Percentiles rank a stretch among this genome's conserved stretches.
Evolutionary conservation across 2,797 vertebrate genomes (phyloP).

Genomic region (Sphenodon punctatus): DNA sequence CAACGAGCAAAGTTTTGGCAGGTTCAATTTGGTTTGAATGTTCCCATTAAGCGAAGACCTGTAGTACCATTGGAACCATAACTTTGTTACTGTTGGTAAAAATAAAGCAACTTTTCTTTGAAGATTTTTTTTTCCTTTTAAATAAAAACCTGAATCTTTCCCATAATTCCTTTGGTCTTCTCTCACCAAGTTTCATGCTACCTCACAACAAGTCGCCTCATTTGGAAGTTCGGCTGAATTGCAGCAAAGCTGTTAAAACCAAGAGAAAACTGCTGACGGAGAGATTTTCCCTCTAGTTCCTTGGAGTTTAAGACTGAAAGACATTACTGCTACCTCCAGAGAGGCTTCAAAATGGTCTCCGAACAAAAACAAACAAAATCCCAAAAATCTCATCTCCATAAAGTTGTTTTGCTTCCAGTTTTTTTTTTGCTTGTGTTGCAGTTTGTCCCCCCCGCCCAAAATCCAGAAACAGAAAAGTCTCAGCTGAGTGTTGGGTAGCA

Average conservation of each 20-base stretch:
- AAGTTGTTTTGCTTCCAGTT: slow-evolving; percentile 71
- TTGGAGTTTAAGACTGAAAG: slow-evolving; percentile 68
- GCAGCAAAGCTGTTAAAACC: slow-evolving; percentile 72
- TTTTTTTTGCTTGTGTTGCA: slow-evolving; percentile 40
- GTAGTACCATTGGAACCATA: slow-evolving; percentile 71
- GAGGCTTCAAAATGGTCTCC: slow-evolving; percentile 53
- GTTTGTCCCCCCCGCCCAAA: slow-evolving; percentile 61
- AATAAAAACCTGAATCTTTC: slow-evolving; percentile 74
- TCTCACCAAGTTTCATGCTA: slow-evolving; percentile 74
- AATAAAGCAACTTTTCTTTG: slow-evolving; percentile 76
- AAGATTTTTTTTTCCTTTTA: slow-evolving; percentile 68
- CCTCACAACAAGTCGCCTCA: slow-evolving; percentile 69
- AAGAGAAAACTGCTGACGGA: slow-evolving; percentile 67
- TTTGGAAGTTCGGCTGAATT: slow-evolving; percentile 70
- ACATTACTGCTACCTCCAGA: slow-evolving; percentile 58
- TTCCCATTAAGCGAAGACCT: slow-evolving; percentile 68
- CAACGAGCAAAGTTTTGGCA: slow-evolving; percentile 73
- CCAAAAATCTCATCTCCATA: slow-evolving; percentile 64
- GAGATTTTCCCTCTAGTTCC: slow-evolving; percentile 39
- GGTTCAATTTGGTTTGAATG: slow-evolving; percentile 78
- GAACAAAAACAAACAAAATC: slow-evolving; percentile 73
- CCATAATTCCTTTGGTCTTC: slow-evolving; percentile 89
- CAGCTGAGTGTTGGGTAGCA: slow-evolving; percentile 89
- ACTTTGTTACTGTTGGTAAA: slow-evolving; percentile 79
- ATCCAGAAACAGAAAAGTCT: slow-evolving; percentile 66